phyloP scores from a whole-genome alignment of 2,797 vertebrate genomes.

The Molossus molossus region DNA sequence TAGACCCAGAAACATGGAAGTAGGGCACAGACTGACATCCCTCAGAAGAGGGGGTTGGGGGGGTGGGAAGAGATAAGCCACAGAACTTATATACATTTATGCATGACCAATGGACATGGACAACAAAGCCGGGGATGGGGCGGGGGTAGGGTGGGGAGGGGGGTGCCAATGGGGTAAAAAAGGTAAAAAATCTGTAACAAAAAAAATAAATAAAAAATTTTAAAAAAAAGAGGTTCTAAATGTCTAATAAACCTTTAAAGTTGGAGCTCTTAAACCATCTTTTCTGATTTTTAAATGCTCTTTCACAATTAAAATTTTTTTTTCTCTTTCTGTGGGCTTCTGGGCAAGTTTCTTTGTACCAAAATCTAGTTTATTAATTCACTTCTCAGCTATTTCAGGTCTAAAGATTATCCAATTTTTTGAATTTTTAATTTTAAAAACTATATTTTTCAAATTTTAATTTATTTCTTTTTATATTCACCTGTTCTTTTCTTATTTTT shows the following conservation, averaged over 20 bases:
- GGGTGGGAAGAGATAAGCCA: too few relatives aligned
- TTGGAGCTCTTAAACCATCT: not conserved
- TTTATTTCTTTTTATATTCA: constrained; percentile 17
- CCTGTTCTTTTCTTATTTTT: not conserved
- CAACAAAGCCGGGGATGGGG: too few relatives aligned
- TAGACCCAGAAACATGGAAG: too few relatives aligned
- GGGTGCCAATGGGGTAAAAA: too few relatives aligned
- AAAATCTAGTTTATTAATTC: constrained; percentile 47
- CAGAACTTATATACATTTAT: too few relatives aligned
- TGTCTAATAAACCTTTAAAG: not conserved
- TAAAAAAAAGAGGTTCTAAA: not conserved
- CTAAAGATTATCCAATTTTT: not conserved
- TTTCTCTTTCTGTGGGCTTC: constrained; percentile 1
- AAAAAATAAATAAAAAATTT: too few relatives aligned
- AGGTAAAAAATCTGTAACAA: too few relatives aligned
- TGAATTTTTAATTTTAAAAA: constrained; percentile 57
- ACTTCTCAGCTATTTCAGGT: not conserved
- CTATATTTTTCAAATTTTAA: not conserved
- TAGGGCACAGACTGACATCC: too few relatives aligned
- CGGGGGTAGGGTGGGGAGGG: too few relatives aligned
- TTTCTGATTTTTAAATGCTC: not conserved
- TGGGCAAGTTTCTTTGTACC: not conserved
- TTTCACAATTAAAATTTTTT: not conserved
- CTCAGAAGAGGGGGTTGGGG: too few relatives aligned
- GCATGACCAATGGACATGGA: too few relatives aligned